phyloP scores from a whole-genome alignment of 1,140 invertebrate species.

The Euura saliciscinereae region DNA sequence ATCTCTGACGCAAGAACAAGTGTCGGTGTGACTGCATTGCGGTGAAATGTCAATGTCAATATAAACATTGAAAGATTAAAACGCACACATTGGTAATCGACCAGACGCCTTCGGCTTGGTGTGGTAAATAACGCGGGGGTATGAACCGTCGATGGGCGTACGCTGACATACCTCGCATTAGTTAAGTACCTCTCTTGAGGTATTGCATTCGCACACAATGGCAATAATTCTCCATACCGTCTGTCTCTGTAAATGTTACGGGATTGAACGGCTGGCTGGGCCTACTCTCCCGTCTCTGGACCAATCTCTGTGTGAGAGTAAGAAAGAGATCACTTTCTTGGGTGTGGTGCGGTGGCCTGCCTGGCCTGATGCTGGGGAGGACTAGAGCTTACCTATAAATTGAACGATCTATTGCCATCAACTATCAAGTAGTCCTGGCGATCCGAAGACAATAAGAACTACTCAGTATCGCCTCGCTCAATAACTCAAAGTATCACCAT shows the following conservation, averaged over 20 bases:
- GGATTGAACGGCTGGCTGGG: conserved; percentile 29
- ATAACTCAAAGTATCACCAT: conserved; percentile 23
- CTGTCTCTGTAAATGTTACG: conserved; percentile 44
- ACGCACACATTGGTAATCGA: not conserved
- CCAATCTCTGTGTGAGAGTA: conserved; percentile 5
- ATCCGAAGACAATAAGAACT: conserved; percentile 34
- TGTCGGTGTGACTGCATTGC: not conserved
- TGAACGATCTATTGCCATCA: conserved; percentile 43
- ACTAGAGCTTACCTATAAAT: conserved; percentile 53
- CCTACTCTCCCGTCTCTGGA: conserved; percentile 13
- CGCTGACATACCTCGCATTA: too few relatives aligned
- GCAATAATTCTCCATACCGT: not conserved
- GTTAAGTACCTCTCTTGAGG: not conserved
- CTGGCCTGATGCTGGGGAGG: conserved; percentile 9
- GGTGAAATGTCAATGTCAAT: not conserved
- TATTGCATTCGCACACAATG: not conserved
- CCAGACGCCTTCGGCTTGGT: too few relatives aligned
- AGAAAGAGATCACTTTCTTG: conserved; percentile 49
- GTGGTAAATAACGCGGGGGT: too few relatives aligned
- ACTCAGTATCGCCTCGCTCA: conserved; percentile 25
- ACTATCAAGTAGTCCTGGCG: not conserved
- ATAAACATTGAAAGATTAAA: not conserved
- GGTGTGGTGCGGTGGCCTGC: conserved; percentile 38
- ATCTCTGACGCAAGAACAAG: not conserved
- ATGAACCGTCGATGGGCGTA: not conserved